Conservation (phyloP, 2,113 vertebrate species). For the Paralichthys olivaceus region DNA sequence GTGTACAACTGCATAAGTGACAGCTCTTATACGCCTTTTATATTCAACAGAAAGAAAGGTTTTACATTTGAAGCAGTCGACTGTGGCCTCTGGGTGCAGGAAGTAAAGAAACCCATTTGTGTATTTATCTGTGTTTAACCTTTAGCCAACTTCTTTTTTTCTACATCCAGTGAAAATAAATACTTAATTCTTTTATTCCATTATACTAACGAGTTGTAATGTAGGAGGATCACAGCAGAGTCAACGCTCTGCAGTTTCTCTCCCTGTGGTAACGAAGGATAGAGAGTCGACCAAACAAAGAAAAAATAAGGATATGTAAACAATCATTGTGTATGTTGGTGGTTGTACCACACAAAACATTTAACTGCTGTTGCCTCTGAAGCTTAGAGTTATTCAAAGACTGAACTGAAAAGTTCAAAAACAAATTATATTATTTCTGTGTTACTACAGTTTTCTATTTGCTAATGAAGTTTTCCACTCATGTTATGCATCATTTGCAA, state of each 20-base stretch:
- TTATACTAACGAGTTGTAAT: background rate
- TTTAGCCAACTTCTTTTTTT: slow-evolving; percentile 1
- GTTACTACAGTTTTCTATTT: too few relatives aligned
- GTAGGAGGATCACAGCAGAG: background rate
- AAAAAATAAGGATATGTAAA: background rate
- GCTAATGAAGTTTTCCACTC: too few relatives aligned
- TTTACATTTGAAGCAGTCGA: slow-evolving; percentile 20
- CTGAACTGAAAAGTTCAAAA: too few relatives aligned
- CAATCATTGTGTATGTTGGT: background rate
- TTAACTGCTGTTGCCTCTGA: background rate
- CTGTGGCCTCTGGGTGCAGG: slow-evolving; percentile 1
- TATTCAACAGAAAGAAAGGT: slow-evolving; percentile 17
- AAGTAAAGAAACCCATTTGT: slow-evolving; percentile 29
- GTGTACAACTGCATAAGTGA: slow-evolving; percentile 15
- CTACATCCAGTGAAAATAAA: background rate
- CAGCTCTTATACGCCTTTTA: slow-evolving; percentile 1
- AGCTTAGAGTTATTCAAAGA: background rate
- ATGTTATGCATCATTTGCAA: too few relatives aligned
- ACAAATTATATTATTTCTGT: too few relatives aligned
- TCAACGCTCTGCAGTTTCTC: background rate
- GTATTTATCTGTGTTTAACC: slow-evolving; percentile 42
- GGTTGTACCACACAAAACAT: background rate
- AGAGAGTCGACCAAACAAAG: background rate
- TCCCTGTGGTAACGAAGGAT: background rate
- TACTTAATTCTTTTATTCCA: background rate